phyloP scores from a whole-genome alignment of 2,888 invertebrate species.

The Caenorhabditis afra region DNA sequence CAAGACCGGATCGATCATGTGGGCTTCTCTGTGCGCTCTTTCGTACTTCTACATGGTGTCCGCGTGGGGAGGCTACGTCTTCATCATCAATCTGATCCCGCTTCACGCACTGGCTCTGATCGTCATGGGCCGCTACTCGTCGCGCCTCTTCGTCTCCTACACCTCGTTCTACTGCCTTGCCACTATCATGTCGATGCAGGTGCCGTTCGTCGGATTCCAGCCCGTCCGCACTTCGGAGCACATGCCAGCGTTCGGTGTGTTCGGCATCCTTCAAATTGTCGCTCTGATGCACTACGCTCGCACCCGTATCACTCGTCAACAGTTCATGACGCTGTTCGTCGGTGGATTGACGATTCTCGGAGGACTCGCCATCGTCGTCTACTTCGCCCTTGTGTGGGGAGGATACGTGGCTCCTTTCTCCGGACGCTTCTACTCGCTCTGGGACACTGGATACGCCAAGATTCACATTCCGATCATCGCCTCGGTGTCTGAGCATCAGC shows the following conservation, averaged over 20 bases:
- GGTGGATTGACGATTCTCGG: constrained; percentile 86
- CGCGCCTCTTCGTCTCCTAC: constrained; percentile 85
- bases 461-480: constrained; percentile 99
- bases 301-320: constrained; percentile 74
- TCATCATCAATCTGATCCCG: constrained; percentile 98
- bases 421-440: constrained; percentile 96
- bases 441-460: constrained; percentile 99
- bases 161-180: constrained; percentile 97
- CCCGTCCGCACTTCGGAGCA: constrained; percentile 98
- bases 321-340: constrained; percentile 85
- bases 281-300: constrained; percentile 77
- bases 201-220: constrained; percentile 90
- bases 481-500: constrained; percentile 99
- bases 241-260: constrained; percentile 98
- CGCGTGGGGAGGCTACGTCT: constrained; percentile 99
- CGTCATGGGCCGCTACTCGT: constrained; percentile 86
- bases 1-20: constrained; percentile 96
- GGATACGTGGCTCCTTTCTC: constrained; percentile 96
- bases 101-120: constrained; percentile 93
- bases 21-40: constrained; percentile 93
- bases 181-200: constrained; percentile 95
- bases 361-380: constrained; percentile 88
- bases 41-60: constrained; percentile 99
- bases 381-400: constrained; percentile 73
- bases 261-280: constrained; percentile 87